Base-by-base conservation (phyloP, 2,113 vertebrate genomes). In the Promerops cafer region DNA sequence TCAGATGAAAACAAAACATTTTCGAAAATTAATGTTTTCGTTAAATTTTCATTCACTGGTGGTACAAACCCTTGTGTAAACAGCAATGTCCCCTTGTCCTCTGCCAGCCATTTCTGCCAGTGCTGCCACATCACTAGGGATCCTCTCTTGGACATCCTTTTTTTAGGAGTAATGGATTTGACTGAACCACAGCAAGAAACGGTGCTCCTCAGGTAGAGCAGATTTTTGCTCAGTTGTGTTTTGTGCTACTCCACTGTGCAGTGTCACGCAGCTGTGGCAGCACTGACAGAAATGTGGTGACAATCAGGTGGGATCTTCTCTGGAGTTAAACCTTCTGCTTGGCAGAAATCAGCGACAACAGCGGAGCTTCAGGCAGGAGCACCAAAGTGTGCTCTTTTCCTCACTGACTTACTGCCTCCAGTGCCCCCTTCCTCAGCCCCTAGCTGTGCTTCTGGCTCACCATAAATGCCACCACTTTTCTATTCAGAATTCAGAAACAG, bases 81-180 rank as follows among this genome's bases (percentile, higher is more conserved):
- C 18, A 54, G 20, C 44, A 59, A 2, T 10, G 17, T 7, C 4
- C 19, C 26, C 27, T 37, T 56, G 7, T 65, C 27, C 24, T 60
- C 53, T 79, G 35, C 28, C 1, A 5, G 24, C 27, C 1, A 0
- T 15, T 83, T 59, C 33, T 69, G 18, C 31, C 40, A 66, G 39
- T 1, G 21, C 18, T 66, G 27, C 12, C 4, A 1, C 5, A 1
- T 69, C 57, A 10, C n/a, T 5, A 9, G 33, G 33, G 8, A 33
- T 50, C 28, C 7, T 37, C 35, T 72, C 33, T 42, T 5, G 0
- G 37, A 54, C 44, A 15, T 42, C 33, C 13, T 28, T 10, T 22
- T 30, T 17, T 68, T n/a, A 16, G 47, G 37, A 56, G 13, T 4
- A 10, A 61, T 50, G 30, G 33, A 59, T 77, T 78, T 89, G 47